Conservation (phyloP, 2,888 invertebrate genomes). For the Nephrocerus scutellatus region DNA sequence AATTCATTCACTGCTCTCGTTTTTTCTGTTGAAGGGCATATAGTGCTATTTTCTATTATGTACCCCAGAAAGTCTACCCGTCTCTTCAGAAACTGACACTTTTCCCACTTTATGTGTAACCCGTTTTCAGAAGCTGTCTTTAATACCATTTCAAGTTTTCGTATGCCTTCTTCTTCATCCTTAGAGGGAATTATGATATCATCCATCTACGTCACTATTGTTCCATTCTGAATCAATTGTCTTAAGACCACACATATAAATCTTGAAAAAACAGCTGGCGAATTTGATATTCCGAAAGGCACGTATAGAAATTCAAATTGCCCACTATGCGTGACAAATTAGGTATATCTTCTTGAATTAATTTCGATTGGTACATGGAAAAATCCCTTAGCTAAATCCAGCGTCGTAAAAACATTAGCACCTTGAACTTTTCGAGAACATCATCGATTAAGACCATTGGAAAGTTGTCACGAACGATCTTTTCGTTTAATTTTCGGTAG, state of each 20-base stretch:
- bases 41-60: conserved; percentile 3
- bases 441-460: too few species aligned
- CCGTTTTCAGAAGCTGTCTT: not conserved
- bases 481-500: conserved; percentile 8
- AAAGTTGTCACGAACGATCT: conserved; percentile 13
- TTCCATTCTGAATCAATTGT: conserved; percentile 17
- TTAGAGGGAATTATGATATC: conserved; percentile 16
- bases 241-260: conserved; percentile 16
- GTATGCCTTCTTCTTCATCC: conserved; percentile 9
- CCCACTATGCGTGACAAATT: conserved; percentile 17
- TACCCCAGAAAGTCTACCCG: conserved; percentile 8
- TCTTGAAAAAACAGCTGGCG: conserved; percentile 18
- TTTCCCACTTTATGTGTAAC: conserved; percentile 9
- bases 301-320: conserved; percentile 20
- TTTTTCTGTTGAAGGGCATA: conserved; percentile 15
- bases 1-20: conserved; percentile 9
- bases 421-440: conserved; percentile 6
- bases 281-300: conserved; percentile 19
- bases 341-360: conserved; percentile 14
- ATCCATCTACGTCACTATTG: conserved; percentile 16
- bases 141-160: conserved; percentile 9
- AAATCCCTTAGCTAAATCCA: conserved; percentile 2
- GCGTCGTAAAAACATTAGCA: conserved; percentile 3
- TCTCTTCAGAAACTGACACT: conserved; percentile 9
- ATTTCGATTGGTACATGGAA: conserved; percentile 9